Evolutionary conservation across 2,797 vertebrate genomes (phyloP).

Genomic region (Echiichthys vipera): DNA sequence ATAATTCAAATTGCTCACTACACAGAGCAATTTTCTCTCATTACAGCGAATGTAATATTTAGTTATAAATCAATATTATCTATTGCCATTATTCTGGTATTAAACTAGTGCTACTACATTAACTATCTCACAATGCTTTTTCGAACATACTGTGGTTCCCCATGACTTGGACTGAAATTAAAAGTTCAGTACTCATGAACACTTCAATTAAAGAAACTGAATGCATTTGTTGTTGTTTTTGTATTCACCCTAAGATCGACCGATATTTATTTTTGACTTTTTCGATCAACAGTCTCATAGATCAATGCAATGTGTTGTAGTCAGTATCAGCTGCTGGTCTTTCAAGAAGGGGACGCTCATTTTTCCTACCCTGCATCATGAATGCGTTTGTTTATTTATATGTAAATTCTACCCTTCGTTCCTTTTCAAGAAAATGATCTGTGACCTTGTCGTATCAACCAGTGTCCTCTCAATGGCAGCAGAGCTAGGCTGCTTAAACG

Average conservation of each 20-base stretch:
- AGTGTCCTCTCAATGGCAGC: no score
- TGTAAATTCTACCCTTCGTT: no score
- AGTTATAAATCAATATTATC: conserved; percentile 20
- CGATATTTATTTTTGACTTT: not conserved
- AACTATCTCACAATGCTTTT: no score
- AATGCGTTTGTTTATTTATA: no score
- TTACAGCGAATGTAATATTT: conserved; percentile 29
- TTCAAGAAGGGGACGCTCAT: no score
- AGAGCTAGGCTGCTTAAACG: no score
- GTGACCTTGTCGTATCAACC: no score
- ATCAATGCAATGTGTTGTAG: not conserved
- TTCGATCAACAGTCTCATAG: not conserved
- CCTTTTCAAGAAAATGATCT: no score
- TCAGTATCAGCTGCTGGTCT: no score
- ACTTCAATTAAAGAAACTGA: not conserved
- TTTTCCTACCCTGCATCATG: no score
- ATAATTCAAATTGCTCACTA: conserved; percentile 18
- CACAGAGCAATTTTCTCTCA: conserved; percentile 9
- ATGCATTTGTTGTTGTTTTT: not conserved
- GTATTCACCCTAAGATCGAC: not conserved
- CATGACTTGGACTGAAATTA: not conserved
- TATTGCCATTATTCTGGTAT: not conserved
- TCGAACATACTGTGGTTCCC: not conserved
- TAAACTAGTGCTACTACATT: not conserved
- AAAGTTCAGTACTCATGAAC: not conserved